Evolutionary conservation across 2,888 invertebrate species (phyloP).

Genomic region (Pristionchus japonicus): DNA sequence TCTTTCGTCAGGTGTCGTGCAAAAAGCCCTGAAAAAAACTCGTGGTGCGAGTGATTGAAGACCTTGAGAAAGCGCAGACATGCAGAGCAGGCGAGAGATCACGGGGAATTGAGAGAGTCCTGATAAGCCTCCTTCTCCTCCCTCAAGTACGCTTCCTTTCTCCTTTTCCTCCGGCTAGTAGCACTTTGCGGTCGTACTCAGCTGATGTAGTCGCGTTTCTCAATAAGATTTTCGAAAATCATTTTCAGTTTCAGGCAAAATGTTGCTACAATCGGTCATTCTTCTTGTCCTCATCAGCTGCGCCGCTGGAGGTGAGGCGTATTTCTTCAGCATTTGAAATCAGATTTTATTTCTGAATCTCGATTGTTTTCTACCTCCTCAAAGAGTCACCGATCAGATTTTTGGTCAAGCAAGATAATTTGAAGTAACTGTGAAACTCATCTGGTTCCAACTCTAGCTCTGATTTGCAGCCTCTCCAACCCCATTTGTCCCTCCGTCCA

Average conservation of each 20-base stretch:
- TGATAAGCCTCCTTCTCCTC: background rate
- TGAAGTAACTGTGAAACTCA: background rate
- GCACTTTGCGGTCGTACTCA: background rate
- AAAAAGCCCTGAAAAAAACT: constrained; percentile 15
- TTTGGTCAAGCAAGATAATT: too few species aligned
- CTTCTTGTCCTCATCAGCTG: background rate
- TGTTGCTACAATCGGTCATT: background rate
- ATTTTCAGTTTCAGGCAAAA: background rate
- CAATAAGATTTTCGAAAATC: background rate
- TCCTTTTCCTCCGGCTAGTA: background rate
- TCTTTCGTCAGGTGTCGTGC: background rate
- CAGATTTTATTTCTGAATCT: background rate
- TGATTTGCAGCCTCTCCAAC: constrained; percentile 5
- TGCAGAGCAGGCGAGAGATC: background rate
- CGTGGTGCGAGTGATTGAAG: background rate
- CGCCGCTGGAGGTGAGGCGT: background rate
- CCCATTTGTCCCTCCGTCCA: constrained; percentile 25
- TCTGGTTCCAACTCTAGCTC: background rate
- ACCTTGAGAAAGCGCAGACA: background rate
- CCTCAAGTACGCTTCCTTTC: background rate
- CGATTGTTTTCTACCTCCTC: too few species aligned
- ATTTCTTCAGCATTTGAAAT: background rate
- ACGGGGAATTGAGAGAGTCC: background rate
- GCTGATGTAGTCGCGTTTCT: background rate
- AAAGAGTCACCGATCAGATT: too few species aligned